Evolutionary conservation across 2,797 vertebrate species (phyloP), one percentile per base, ranked within the genome.

Genomic region (Crocodylus rhombifer): DNA sequence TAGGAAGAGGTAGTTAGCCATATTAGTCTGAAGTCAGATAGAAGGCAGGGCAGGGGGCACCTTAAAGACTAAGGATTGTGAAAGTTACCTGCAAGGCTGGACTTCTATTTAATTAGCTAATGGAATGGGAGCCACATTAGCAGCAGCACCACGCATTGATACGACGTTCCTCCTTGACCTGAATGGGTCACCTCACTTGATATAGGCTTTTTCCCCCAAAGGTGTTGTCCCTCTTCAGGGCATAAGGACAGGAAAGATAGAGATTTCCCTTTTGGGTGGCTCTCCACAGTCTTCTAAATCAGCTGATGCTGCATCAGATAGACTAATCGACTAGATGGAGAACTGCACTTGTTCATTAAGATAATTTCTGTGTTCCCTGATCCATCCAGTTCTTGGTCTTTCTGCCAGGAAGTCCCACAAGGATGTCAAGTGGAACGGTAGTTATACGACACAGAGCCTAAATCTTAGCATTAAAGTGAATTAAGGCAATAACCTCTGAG

Each of bases 81-180:
- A 11, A 51, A 51, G 42, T 51, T 51, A 51, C 23, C 23, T 51
- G 23, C 42, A 25, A 51, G 69, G 14, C 69, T 51, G 69, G 36
- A 42, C 51, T 73, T 73, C 36, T 51, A 26, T 73, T 73, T 73
- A 51, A 73, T 73, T 73, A 73, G 51, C 14, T 25, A 25, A 26
- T 33, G 25, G 21, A 51, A 73, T 26, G 15, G 33, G 36, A 73
- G 25, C 69, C 42, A 42, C 36, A 51, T 23, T 73, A 25, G 12
- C 30, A 42, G 26, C 30, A 16, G 11, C 9, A 6, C 8, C 36
- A 75, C 64, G 74, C 80, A 26, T 51, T 60, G 61, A 74, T 33
- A n/a, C 92, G 93, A 97, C 95, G 92, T 88, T 95, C 96, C 93
- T 91, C 79, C 36, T 51, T 51, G 86, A 92, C 95, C 89, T 83